phyloP scores from a whole-genome alignment of 2,888 invertebrate species.

The Phasia obesa region DNA sequence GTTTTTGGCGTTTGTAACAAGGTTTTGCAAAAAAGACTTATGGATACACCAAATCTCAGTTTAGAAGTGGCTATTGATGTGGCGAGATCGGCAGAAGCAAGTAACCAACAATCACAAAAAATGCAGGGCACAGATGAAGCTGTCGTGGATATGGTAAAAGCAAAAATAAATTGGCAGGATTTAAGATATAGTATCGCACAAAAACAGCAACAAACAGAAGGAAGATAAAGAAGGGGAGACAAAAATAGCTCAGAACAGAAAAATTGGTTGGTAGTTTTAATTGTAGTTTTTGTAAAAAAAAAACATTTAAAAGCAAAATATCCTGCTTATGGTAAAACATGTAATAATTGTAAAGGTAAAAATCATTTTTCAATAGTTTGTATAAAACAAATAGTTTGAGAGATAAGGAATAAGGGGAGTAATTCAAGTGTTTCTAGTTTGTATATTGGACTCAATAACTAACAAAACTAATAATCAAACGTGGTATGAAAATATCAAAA shows the following conservation, averaged over 20 bases:
- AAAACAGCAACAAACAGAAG: background rate
- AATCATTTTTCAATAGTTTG: conserved; percentile 10
- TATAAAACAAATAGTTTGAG: background rate
- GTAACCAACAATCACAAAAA: conserved; percentile 1
- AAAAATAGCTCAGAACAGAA: conserved; percentile 2
- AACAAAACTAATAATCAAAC: background rate
- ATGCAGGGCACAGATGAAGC: background rate
- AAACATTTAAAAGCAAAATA: background rate
- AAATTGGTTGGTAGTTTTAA: background rate
- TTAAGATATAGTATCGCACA: background rate
- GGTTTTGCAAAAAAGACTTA: background rate
- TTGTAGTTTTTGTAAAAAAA: background rate
- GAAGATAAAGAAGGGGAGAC: background rate
- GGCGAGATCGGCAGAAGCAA: background rate
- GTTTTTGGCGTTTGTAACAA: conserved; percentile 52
- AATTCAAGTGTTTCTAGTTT: conserved; percentile 21
- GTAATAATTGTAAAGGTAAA: background rate
- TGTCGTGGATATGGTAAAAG: background rate
- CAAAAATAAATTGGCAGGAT: background rate
- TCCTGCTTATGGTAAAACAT: conserved; percentile 9
- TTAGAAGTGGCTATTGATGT: conserved; percentile 7
- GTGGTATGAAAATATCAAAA: conserved; percentile 7
- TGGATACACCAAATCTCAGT: conserved; percentile 1
- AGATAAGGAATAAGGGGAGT: background rate
- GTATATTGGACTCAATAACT: conserved; percentile 7